Conservation (phyloP, 1,140 invertebrate genomes). For the Saccostrea echinata region DNA sequence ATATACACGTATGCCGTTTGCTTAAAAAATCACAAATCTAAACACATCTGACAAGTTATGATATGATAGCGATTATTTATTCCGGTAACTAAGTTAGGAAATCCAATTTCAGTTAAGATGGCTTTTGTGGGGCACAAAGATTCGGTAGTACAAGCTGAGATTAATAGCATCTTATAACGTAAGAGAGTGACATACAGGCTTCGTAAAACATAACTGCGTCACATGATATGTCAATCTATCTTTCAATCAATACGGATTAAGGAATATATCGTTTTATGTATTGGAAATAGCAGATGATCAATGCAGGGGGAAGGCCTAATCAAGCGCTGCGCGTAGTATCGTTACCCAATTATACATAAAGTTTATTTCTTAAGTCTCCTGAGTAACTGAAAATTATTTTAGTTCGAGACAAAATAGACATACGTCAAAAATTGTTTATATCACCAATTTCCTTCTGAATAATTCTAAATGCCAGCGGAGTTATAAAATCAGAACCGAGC, state of each 20-base stretch:
- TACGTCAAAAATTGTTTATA: slow-evolving; percentile 42
- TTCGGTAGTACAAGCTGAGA: neutral
- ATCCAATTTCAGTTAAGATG: neutral
- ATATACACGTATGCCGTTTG: no score
- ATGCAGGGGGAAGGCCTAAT: neutral
- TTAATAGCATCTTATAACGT: slow-evolving; percentile 13
- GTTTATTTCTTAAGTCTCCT: slow-evolving; percentile 38
- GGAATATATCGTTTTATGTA: slow-evolving; percentile 41
- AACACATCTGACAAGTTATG: neutral
- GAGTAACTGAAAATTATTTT: slow-evolving; percentile 41
- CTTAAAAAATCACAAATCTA: neutral
- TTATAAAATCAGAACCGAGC: slow-evolving; percentile 21
- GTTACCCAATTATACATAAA: slow-evolving; percentile 40
- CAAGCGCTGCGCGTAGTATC: neutral
- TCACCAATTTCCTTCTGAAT: slow-evolving; percentile 22
- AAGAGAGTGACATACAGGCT: neutral
- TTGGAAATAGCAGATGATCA: slow-evolving; percentile 38
- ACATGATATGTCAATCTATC: slow-evolving; percentile 11
- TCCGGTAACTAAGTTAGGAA: neutral
- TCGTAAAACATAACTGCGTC: slow-evolving; percentile 14
- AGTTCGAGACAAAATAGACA: slow-evolving; percentile 36
- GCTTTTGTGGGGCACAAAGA: neutral
- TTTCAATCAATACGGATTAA: slow-evolving; percentile 2
- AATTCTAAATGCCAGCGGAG: slow-evolving; percentile 28
- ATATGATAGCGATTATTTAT: neutral